Conservation (phyloP, 2,113 vertebrate genomes). For the Apistogramma diplotaenia region DNA sequence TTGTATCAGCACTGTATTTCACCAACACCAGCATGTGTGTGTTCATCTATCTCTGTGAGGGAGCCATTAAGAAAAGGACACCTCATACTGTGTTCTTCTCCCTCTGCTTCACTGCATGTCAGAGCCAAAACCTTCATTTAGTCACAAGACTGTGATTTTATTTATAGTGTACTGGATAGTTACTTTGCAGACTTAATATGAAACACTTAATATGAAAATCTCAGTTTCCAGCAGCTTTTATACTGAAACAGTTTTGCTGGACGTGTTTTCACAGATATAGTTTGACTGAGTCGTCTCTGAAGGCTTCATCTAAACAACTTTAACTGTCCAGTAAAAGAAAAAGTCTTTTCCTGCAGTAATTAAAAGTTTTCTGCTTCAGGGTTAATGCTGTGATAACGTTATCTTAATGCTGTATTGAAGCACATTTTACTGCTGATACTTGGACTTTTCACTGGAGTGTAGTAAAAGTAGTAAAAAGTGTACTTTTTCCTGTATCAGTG, state of each 20-base stretch:
- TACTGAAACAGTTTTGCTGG: too few species aligned
- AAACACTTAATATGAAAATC: background rate
- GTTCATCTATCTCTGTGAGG: background rate
- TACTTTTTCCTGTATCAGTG: too few species aligned
- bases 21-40: background rate
- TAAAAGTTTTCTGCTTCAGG: fast-evolving
- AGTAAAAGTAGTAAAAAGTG: too few species aligned
- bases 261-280: background rate
- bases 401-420: too few species aligned
- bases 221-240: background rate
- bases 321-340: background rate
- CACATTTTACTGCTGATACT: too few species aligned
- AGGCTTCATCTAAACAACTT: background rate
- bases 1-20: background rate
- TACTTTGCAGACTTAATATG: background rate
- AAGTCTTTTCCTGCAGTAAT: too few species aligned
- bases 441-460: too few species aligned
- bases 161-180: background rate
- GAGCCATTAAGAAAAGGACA: background rate
- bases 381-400: too few species aligned
- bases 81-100: background rate
- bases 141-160: background rate
- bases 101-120: background rate
- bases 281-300: background rate
- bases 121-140: background rate